Evolutionary conservation across 2,113 vertebrate species (phyloP).

Genomic region (Ariopsis seemanni): DNA sequence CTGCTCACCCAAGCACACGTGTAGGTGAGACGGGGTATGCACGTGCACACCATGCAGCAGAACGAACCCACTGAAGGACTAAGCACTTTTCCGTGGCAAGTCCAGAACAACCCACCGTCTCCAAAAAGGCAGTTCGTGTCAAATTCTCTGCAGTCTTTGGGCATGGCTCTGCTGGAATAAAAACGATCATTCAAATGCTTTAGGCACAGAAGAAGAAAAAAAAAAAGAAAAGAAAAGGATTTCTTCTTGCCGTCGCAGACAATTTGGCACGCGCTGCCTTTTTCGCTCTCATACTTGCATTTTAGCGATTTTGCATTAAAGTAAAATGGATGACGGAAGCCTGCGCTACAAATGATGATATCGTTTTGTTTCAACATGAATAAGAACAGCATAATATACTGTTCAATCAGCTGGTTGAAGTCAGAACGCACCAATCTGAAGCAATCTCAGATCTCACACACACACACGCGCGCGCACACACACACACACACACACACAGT

Average conservation of each 20-base stretch:
- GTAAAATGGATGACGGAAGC: background rate
- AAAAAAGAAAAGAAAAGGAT: background rate
- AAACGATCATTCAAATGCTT: background rate
- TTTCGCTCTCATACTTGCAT: background rate
- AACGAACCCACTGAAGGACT: constrained; percentile 28
- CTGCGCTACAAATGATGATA: background rate
- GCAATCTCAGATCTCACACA: background rate
- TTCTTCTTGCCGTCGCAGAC: background rate
- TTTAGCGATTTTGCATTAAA: background rate
- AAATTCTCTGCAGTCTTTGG: background rate
- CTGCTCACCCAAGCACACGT: background rate
- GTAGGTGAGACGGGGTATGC: background rate
- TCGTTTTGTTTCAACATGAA: background rate
- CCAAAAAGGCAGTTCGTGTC: background rate
- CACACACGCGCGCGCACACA: background rate
- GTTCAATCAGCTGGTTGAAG: background rate
- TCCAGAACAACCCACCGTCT: constrained; percentile 6
- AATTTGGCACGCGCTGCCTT: background rate
- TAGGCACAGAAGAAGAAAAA: background rate
- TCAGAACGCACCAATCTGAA: background rate
- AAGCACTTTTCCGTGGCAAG: constrained; percentile 29
- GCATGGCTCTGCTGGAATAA: background rate
- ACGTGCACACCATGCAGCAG: constrained; percentile 11
- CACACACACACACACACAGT: too few species aligned
- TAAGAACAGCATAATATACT: background rate